Evolutionary conservation across 1,140 invertebrate species (phyloP), one percentile per base, ranked within the genome.

Genomic region (Schlechtendalia chinensis): DNA sequence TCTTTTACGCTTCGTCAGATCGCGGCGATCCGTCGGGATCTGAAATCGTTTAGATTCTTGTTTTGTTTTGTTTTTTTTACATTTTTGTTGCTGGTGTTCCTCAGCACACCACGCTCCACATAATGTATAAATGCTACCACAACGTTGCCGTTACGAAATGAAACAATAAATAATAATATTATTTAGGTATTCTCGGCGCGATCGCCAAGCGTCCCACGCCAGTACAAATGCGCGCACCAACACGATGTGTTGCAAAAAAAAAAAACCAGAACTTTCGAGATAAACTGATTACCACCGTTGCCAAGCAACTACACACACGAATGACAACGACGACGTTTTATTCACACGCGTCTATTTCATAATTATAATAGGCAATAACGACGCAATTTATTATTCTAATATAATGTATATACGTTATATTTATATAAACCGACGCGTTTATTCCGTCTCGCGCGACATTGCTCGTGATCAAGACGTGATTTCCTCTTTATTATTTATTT

Each of bases 221-320:
- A 39, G 8, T 69, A 39, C 63, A 50, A 14, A n/a, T 17, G 67
- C 22, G 39, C 22, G 45, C 12, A 8, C 45, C 1, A 69, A 50
- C 22, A 39, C 67, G n/a, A 50, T 50, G 54, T 32, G 24, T 74
- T 56, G 71, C 71, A n/a, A 74, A 74, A 56, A 10, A 19, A 56
- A 19, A 56, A 56, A 54, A 19, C 16, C 53, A 4, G 53, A 19
- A 56, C 32, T 39, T 39, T 3, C 6, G 54, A 22, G 27, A 39
- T n/a, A n/a, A n/a, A n/a, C n/a, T n/a, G n/a, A n/a, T n/a, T n/a
- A n/a, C n/a, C n/a, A n/a, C n/a, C n/a, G 71, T 74, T 74, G 71
- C 71, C 53, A 54, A 74, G 71, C 53, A 74, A 74, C 71, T 56
- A 16, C 24, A 45, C 71, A 29, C 5, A 32, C 54, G 17, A 56